phyloP scores from a whole-genome alignment of 2,888 invertebrate species.

The Drosophila macrospina region DNA sequence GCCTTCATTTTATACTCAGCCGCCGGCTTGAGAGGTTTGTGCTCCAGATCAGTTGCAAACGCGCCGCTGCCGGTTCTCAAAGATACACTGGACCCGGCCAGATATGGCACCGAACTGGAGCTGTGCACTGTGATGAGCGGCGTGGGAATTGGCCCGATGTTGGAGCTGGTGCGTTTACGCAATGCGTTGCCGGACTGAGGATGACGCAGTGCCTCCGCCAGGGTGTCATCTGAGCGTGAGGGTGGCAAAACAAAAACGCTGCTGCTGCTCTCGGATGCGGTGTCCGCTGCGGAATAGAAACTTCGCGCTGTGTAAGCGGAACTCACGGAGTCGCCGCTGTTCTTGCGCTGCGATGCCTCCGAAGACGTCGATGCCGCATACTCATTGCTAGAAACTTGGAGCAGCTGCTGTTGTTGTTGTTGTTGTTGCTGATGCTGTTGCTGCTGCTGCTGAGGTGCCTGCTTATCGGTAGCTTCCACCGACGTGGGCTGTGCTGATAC shows the following conservation, averaged over 20 bases:
- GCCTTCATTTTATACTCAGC: conserved; percentile 59
- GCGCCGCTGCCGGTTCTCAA: conserved; percentile 60
- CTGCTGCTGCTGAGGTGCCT: conserved; percentile 30
- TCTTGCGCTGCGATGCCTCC: conserved; percentile 86
- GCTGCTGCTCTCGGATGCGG: conserved; percentile 62
- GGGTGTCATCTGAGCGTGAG: conserved; percentile 92
- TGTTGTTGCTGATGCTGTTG: conserved; percentile 39
- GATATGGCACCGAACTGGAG: conserved; percentile 88
- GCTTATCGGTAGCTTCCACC: conserved; percentile 29
- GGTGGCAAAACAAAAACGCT: conserved; percentile 88
- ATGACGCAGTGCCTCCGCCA: conserved; percentile 86
- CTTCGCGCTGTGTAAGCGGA: conserved; percentile 86
- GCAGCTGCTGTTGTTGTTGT: conserved; percentile 48
- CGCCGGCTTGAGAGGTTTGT: conserved; percentile 65
- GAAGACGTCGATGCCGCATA: conserved; percentile 52
- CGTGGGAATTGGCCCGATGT: conserved; percentile 64
- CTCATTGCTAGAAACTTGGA: conserved; percentile 62
- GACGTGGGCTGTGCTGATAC: conserved; percentile 27
- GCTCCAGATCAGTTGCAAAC: conserved; percentile 68
- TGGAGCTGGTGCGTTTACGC: conserved; percentile 87
- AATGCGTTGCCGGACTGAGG: conserved; percentile 87
- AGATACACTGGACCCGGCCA: conserved; percentile 83
- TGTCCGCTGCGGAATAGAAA: conserved; percentile 84
- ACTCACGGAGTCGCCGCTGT: conserved; percentile 86
- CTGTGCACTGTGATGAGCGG: conserved; percentile 76